These are phyloP conservation scores for Amphiprion percula DNA, from an alignment of 2,113 vertebrate genomes.

Conservation along the genomic window DNA sequence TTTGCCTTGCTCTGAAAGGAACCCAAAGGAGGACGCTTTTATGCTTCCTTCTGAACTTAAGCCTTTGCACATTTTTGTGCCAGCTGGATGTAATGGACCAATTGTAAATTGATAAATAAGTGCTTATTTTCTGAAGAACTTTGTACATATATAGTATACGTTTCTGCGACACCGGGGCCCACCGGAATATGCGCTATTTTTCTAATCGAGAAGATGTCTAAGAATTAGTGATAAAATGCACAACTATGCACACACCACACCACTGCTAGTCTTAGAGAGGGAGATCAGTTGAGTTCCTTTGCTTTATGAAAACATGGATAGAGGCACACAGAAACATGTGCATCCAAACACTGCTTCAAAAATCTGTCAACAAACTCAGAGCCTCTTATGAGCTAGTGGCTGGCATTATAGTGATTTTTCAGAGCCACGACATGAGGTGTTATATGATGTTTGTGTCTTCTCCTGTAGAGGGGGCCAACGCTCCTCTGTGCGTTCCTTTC, in stretches of 20 bases:
- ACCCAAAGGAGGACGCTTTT: neutral
- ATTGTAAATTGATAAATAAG: neutral
- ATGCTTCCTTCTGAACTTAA: neutral
- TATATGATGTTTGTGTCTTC: conserved; percentile 7
- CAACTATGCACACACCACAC: neutral
- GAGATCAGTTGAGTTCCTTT: neutral
- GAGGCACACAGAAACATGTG: conserved; percentile 1
- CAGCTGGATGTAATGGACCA: conserved; percentile 25
- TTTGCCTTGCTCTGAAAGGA: conserved; percentile 30
- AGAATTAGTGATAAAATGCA: conserved; percentile 13
- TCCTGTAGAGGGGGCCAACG: conserved; percentile 81
- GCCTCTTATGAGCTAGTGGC: neutral
- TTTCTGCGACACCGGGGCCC: conserved; percentile 28
- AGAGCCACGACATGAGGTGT: neutral
- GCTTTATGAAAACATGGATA: conserved; percentile 1
- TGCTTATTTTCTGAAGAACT: conserved; percentile 14
- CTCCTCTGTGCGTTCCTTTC: conserved; percentile 31
- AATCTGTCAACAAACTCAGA: conserved; percentile 15
- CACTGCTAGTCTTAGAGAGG: neutral
- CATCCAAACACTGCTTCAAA: neutral
- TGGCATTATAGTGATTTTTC: conserved; percentile 11
- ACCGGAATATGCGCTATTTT: conserved; percentile 18
- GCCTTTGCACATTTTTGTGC: conserved; percentile 28
- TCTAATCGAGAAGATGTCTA: conserved; percentile 30
- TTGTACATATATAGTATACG: conserved; percentile 4